Percentiles rank a stretch among this genome's conserved stretches.
Conservation (phyloP, 2,888 invertebrate species). For the Eudemis profundana region DNA sequence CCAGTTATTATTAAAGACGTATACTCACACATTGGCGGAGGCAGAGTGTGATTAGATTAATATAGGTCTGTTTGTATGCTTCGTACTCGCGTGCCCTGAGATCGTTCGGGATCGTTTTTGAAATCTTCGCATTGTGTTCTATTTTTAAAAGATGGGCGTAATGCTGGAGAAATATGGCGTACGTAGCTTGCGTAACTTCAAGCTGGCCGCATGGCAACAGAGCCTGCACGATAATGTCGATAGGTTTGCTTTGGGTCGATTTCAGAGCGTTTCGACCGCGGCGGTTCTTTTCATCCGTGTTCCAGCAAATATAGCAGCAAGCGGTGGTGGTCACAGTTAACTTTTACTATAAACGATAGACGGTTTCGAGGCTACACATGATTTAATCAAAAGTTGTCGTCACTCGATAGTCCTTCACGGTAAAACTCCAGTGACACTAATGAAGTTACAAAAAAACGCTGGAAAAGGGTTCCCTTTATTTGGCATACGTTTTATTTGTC, state of each 20-base stretch:
- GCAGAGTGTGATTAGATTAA: constrained; percentile 84
- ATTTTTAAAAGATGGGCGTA: constrained; percentile 39
- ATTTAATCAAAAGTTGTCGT: no score
- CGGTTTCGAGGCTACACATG: no score
- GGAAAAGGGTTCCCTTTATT: no score
- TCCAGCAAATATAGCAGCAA: no score
- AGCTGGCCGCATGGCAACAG: neutral
- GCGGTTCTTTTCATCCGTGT: no score
- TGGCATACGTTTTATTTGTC: no score
- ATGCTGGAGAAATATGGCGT: neutral
- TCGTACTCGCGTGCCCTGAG: constrained; percentile 13
- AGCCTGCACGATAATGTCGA: neutral
- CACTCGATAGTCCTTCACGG: no score
- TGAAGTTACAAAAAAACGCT: no score
- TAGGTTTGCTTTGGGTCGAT: neutral
- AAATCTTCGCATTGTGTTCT: constrained; percentile 31
- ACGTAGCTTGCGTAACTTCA: neutral
- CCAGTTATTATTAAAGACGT: constrained; percentile 85
- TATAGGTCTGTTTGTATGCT: constrained; percentile 66
- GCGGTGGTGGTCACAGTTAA: no score
- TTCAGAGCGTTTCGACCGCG: no score
- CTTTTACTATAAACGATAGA: no score
- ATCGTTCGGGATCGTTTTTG: constrained; percentile 29
- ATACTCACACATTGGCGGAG: constrained; percentile 81
- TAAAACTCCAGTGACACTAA: no score